Evolutionary conservation across 1,140 invertebrate species (phyloP).

Genomic region (Heliothis virescens): DNA sequence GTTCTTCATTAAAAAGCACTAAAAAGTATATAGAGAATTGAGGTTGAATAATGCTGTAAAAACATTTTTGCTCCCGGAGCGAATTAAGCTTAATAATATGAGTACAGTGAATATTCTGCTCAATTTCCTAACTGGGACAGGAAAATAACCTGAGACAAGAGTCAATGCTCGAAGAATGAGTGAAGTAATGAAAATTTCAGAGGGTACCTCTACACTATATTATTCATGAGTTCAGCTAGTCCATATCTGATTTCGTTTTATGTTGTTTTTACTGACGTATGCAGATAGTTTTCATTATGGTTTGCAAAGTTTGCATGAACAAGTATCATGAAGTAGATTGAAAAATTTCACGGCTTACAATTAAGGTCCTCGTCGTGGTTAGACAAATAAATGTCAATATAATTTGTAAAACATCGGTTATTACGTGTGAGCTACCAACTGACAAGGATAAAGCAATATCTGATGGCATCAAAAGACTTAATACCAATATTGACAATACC

Average conservation of each 20-base stretch:
- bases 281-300: neutral
- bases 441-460: too few relatives aligned
- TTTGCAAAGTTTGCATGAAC: neutral
- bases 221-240: conserved; percentile 42
- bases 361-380: too few relatives aligned
- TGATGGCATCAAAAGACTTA: neutral
- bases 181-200: conserved; percentile 43
- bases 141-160: conserved; percentile 47
- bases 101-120: conserved; percentile 9
- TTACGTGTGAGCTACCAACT: too few relatives aligned
- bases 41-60: conserved; percentile 45
- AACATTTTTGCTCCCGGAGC: conserved; percentile 25
- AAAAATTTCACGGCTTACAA: neutral
- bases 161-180: conserved; percentile 45
- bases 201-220: conserved; percentile 23
- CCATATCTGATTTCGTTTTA: conserved; percentile 30
- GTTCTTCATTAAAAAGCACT: conserved; percentile 42
- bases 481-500: neutral
- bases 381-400: too few relatives aligned
- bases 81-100: conserved; percentile 38
- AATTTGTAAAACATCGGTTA: too few relatives aligned
- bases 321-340: neutral
- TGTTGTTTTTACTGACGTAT: conserved; percentile 14
- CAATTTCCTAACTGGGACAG: conserved; percentile 46
- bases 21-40: conserved; percentile 31